These are phyloP conservation scores for Ahaetulla prasina DNA, from an alignment of 2,113 vertebrate species.

Conservation along the genomic window DNA sequence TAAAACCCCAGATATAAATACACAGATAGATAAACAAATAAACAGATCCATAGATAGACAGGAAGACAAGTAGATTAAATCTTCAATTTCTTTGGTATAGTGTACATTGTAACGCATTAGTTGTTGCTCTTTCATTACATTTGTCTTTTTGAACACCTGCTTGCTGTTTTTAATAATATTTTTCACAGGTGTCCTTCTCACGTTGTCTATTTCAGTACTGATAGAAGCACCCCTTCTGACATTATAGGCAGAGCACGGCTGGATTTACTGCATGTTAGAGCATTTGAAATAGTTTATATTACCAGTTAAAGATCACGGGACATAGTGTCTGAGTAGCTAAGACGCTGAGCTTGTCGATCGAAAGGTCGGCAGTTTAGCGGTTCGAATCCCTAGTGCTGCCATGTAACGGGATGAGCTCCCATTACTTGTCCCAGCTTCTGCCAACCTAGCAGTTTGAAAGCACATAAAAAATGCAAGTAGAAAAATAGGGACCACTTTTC, in stretches of 20 bases:
- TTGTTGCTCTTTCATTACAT: neutral
- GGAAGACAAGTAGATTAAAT: neutral
- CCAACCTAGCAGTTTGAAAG: too few species aligned
- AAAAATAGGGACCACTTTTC: too few species aligned
- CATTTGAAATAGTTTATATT: neutral
- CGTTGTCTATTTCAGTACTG: neutral
- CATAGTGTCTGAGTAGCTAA: too few species aligned
- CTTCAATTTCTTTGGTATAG: neutral
- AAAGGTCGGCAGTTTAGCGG: too few species aligned
- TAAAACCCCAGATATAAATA: too few species aligned
- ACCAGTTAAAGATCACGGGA: neutral
- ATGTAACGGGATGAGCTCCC: too few species aligned
- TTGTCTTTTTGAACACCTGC: neutral
- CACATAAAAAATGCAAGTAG: too few species aligned
- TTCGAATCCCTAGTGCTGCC: too few species aligned
- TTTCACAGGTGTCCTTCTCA: neutral
- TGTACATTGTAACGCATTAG: neutral
- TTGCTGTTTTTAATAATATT: neutral
- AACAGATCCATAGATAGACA: neutral
- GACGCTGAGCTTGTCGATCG: too few species aligned
- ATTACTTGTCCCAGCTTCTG: too few species aligned
- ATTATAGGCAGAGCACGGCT: neutral
- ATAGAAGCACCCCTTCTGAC: neutral
- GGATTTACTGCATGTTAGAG: neutral
- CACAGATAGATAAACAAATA: neutral